phyloP scores from a whole-genome alignment of 2,888 invertebrate genomes.

The Eupithecia tripunctaria region DNA sequence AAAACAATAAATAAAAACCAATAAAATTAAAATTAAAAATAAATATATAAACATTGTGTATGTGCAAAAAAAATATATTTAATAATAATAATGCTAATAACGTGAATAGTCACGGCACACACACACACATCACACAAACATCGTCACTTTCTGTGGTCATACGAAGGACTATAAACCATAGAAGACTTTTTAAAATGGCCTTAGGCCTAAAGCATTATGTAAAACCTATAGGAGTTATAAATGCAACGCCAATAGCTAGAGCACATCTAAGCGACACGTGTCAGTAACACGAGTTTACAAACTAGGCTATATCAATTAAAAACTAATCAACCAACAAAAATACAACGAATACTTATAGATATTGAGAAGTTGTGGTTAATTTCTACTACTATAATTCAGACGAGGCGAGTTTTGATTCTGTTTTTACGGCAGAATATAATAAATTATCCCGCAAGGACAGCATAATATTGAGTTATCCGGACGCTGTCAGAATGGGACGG shows the following conservation, averaged over 20 bases:
- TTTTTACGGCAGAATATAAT: neutral
- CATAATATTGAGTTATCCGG: neutral
- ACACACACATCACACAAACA: too few relatives aligned
- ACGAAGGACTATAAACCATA: too few relatives aligned
- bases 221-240: neutral
- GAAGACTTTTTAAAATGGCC: too few relatives aligned
- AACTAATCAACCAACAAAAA: neutral
- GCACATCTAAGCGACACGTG: neutral
- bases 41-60: too few relatives aligned
- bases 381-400: neutral
- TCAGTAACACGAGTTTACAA: neutral
- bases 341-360: neutral
- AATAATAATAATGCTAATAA: too few relatives aligned
- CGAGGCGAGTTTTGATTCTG: neutral
- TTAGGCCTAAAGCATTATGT: too few relatives aligned
- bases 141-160: too few relatives aligned
- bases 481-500: neutral
- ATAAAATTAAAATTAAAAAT: too few relatives aligned
- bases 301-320: neutral
- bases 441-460: neutral
- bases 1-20: too few relatives aligned
- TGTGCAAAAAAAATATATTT: too few relatives aligned
- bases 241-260: neutral
- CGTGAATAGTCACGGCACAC: too few relatives aligned
- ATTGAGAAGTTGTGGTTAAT: neutral